Conservation (phyloP, 53 echinoderm and acorn worm species). For the Crossaster papposus region DNA sequence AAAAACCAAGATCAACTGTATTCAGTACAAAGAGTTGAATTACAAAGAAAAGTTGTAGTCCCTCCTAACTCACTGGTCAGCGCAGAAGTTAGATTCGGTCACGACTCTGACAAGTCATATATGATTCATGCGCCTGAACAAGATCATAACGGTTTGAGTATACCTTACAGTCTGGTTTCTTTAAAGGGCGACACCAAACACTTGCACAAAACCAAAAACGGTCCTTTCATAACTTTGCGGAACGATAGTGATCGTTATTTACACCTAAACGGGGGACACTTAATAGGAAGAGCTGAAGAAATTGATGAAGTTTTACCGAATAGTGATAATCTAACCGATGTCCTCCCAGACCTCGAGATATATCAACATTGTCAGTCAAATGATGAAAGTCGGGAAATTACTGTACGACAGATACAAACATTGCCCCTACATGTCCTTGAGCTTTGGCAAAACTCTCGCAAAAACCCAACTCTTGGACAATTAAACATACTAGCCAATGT, state of each 20-base stretch:
- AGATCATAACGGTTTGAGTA: slow-evolving; percentile 23
- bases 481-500: neutral
- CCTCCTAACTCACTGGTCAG: slow-evolving; percentile 3
- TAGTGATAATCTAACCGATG: neutral
- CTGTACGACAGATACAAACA: slow-evolving; percentile 1
- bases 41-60: neutral
- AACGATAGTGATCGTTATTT: slow-evolving; percentile 30
- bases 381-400: neutral
- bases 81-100: neutral
- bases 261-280: neutral
- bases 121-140: slow-evolving; percentile 15
- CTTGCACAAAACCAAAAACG: neutral
- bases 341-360: neutral
- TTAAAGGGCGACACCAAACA: neutral
- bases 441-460: neutral
- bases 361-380: neutral
- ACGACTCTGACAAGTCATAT: neutral
- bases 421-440: neutral
- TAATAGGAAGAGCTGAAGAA: neutral
- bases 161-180: slow-evolving; percentile 8
- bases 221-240: neutral
- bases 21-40: slow-evolving; percentile 9
- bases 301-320: neutral
- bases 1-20: slow-evolving; percentile 19
- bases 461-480: neutral